Base-by-base conservation (phyloP, 64 coral and sea anemone species). In the Trachythela sp. region DNA sequence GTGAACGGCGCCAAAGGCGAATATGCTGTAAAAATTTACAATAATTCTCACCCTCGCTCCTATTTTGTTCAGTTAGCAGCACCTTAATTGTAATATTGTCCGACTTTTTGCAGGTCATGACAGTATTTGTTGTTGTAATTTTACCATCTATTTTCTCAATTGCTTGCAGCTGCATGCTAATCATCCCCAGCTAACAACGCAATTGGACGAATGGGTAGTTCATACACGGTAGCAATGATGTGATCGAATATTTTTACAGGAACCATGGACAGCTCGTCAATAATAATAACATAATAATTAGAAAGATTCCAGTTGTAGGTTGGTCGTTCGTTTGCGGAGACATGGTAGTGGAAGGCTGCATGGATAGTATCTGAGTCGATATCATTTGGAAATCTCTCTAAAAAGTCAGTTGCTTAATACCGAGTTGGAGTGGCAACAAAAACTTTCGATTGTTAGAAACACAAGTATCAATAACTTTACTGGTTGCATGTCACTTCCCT, bases 181-280 rank as follows among this genome's bases (percentile, higher is more conserved):
- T 87, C 85, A 87, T 87, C 85, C 54, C 49, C 85, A 32, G 85
- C 85, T 32, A 58, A 31, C n/a, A 87, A 20, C 1, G 29, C 7
- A 15, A 77, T 18, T 27, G 71, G 71, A 1, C 24, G 71, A 15
- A 77, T 32, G 4, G 71, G 71, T 77, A 77, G 7, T 26, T 77
- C 30, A 5, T 27, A 13, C 1, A 77, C 2, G 11, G 71, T 77
- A 6, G 30, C 30, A 38, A 77, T 2, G 24, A 77, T 77, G 17
- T 77, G 71, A 1, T 77, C 32, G 29, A 77, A 77, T 3, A 77
- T 35, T 13, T 38, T 3, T 6, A 27, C 29, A 5, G 71, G 71
- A 22, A 77, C 17, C 71, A 77, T 77, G 9, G 71, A 77, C 4
- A 77, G 30, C 29, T 77, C 32, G 4, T 77, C 71, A 77, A 77